phyloP scores from a whole-genome alignment of 1,140 invertebrate species.

The Cotesia vestalis region DNA sequence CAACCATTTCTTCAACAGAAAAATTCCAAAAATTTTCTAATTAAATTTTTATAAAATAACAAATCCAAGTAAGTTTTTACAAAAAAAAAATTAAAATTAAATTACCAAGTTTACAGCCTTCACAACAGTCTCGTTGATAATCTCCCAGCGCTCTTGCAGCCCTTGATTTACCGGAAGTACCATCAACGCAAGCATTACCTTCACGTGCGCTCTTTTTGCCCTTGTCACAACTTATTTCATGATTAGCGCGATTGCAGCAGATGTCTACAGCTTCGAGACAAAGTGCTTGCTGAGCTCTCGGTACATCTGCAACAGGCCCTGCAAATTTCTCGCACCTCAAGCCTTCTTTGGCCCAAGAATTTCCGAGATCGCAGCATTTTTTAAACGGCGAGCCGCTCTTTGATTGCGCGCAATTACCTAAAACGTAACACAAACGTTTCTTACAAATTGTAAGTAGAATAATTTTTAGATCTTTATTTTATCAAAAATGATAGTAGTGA shows the following conservation, averaged over 20 bases:
- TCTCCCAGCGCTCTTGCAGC: conserved; percentile 49
- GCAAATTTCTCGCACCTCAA: conserved; percentile 62
- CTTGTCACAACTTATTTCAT: conserved; percentile 59
- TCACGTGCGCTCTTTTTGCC: conserved; percentile 65
- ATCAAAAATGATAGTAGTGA: too few species aligned
- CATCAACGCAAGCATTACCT: conserved; percentile 56
- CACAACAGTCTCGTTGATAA: conserved; percentile 67
- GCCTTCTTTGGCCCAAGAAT: conserved; percentile 63
- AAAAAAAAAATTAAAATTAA: conserved; percentile 11
- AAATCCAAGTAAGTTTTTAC: conserved; percentile 3
- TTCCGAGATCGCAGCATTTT: conserved; percentile 67
- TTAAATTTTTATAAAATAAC: conserved; percentile 12
- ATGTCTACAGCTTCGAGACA: conserved; percentile 67
- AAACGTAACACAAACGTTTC: too few species aligned
- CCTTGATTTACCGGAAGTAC: conserved; percentile 11
- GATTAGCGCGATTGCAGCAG: conserved; percentile 64
- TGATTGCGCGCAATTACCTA: conserved; percentile 40
- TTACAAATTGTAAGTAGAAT: too few species aligned
- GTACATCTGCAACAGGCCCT: conserved; percentile 62
- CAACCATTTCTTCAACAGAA: too few species aligned
- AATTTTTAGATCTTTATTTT: too few species aligned
- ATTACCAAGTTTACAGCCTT: conserved; percentile 67
- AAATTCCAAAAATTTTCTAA: too few species aligned
- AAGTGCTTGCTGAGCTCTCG: conserved; percentile 60
- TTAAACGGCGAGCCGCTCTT: conserved; percentile 60